A percentile compares a stretch with the other conserved stretches of the same genome.
These are phyloP conservation scores for Anguilla obscura DNA, from an alignment of 2,797 vertebrate species.

Conservation along the genomic window DNA sequence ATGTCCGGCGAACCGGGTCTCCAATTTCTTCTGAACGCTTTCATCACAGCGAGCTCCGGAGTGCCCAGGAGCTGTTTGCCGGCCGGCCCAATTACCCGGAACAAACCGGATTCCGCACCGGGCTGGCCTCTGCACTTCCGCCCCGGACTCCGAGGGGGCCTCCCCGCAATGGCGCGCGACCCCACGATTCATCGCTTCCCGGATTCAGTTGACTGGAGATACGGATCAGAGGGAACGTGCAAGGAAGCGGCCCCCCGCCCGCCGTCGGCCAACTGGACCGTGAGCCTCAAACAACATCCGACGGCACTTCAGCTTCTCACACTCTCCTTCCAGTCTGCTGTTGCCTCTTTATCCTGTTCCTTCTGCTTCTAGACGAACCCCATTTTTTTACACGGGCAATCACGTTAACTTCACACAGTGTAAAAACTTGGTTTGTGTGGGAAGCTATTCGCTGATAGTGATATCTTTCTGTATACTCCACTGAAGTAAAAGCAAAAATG, in stretches of 20 bases:
- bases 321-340: not conserved
- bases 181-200: not conserved
- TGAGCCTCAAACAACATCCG: not conserved
- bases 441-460: not conserved
- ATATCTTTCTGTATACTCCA: not conserved
- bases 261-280: not conserved
- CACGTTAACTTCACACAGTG: not conserved
- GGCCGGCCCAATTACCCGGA: slow-evolving; percentile 1
- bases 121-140: not conserved
- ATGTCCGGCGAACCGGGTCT: not conserved
- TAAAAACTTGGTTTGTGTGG: not conserved
- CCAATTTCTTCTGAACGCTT: not conserved
- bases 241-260: not conserved
- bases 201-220: not conserved
- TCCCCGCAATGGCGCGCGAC: not conserved
- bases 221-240: not conserved
- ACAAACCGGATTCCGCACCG: not conserved
- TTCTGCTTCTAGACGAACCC: not conserved
- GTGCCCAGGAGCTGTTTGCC: not conserved
- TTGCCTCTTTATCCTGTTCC: not conserved
- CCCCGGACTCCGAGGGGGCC: not conserved
- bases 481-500: not conserved
- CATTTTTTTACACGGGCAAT: not conserved
- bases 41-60: not conserved
- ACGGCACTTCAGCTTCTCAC: not conserved